These are phyloP conservation scores for Pampusana beccarii DNA, from an alignment of 2,113 vertebrate species.

Conservation along the genomic window DNA sequence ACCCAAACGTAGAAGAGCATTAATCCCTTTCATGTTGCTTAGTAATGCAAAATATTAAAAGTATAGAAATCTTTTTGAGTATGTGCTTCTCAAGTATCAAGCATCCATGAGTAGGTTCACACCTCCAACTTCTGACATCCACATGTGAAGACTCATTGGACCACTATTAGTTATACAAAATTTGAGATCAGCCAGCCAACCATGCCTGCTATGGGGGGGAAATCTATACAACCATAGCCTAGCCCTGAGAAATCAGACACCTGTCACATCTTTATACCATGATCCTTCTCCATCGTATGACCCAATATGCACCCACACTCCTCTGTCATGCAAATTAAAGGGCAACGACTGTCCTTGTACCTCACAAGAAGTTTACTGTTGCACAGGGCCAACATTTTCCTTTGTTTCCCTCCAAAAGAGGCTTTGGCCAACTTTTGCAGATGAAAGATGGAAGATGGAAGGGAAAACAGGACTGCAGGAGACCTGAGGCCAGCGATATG, in stretches of 20 bases:
- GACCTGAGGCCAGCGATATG: background rate
- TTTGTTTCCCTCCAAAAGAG: background rate
- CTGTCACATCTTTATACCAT: background rate
- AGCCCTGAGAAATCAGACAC: background rate
- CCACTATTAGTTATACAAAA: background rate
- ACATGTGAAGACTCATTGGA: background rate
- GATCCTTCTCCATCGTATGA: background rate
- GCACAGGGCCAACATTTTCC: background rate
- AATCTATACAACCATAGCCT: rapidly evolving
- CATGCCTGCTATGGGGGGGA: background rate
- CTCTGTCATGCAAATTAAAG: background rate
- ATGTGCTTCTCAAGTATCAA: background rate
- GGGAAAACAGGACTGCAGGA: background rate
- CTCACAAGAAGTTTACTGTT: background rate
- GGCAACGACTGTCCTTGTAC: background rate
- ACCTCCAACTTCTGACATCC: background rate
- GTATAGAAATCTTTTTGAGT: background rate
- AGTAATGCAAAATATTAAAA: background rate
- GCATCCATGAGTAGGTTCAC: background rate
- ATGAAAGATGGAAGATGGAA: background rate
- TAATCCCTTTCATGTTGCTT: background rate
- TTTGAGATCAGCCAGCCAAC: background rate
- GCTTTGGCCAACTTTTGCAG: background rate
- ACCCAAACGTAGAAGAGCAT: background rate
- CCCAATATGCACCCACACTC: too few species aligned